Evolutionary conservation across 2,113 vertebrate species (phyloP).

Genomic region (Coracopsis vasa): DNA sequence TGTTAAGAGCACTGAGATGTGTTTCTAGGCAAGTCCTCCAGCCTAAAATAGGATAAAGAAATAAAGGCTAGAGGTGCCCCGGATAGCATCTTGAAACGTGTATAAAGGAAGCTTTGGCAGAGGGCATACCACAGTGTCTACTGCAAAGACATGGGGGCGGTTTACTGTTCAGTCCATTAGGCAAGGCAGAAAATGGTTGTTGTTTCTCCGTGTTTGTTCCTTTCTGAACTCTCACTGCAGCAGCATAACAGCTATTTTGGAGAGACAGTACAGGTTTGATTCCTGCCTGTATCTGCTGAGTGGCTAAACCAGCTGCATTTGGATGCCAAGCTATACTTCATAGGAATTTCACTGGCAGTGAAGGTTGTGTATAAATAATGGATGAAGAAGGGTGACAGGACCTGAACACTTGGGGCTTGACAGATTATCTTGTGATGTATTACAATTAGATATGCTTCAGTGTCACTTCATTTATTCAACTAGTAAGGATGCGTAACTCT

Average conservation of each 20-base stretch:
- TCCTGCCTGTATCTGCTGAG: slow-evolving; percentile 16
- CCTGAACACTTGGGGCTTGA: slow-evolving; percentile 68
- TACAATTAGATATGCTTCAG: slow-evolving; percentile 73
- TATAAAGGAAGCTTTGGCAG: slow-evolving; percentile 2
- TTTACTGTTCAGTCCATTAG: neutral
- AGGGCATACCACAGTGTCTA: neutral
- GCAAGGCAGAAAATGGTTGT: neutral
- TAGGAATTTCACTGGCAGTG: slow-evolving; percentile 54
- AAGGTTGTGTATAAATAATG: slow-evolving; percentile 76
- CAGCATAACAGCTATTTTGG: neutral
- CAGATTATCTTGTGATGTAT: slow-evolving; percentile 76
- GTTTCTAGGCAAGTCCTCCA: neutral
- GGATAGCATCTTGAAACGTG: neutral
- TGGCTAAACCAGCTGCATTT: slow-evolving; percentile 6
- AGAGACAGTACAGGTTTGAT: neutral
- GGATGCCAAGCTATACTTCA: slow-evolving; percentile 33
- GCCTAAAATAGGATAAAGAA: neutral
- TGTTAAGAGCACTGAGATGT: slow-evolving; percentile 1
- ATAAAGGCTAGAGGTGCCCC: neutral
- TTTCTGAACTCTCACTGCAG: neutral
- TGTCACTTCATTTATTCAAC: slow-evolving; percentile 78
- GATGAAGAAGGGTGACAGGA: slow-evolving; percentile 65
- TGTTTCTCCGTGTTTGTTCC: neutral
- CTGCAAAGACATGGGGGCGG: neutral
- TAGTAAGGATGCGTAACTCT: slow-evolving; percentile 62